Evolutionary conservation across 2,797 vertebrate genomes (phyloP).

Genomic region (Danio albolineatus): DNA sequence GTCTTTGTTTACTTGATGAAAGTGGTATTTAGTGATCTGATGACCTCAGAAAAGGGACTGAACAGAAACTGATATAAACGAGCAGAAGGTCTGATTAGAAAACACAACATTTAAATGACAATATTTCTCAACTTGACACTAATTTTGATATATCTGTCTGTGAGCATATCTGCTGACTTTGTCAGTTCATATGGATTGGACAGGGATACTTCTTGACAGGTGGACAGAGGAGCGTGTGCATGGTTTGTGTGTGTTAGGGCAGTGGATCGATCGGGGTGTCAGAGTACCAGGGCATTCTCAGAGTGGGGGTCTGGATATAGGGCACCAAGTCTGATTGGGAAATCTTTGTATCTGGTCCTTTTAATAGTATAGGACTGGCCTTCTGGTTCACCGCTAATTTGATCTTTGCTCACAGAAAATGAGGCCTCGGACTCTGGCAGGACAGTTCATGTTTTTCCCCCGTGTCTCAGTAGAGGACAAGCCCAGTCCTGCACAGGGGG

Average conservation of each 20-base stretch:
- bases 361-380: conserved; percentile 69
- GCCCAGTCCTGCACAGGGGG: conserved; percentile 33
- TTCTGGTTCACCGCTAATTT: conserved; percentile 67
- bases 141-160: conserved; percentile 26
- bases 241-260: conserved; percentile 42
- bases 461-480: conserved; percentile 46
- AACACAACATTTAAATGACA: conserved; percentile 29
- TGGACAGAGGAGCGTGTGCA: not conserved
- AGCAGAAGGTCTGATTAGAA: not conserved
- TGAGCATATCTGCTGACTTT: conserved; percentile 23
- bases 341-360: conserved; percentile 52
- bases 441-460: conserved; percentile 65
- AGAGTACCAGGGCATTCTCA: conserved; percentile 6
- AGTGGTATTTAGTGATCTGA: not conserved
- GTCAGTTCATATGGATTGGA: conserved; percentile 26
- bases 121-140: not conserved
- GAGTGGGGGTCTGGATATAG: conserved; percentile 6
- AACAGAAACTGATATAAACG: not conserved
- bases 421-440: conserved; percentile 58
- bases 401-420: conserved; percentile 68
- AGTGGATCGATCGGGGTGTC: conserved; percentile 50
- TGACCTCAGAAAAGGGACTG: not conserved
- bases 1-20: too few species aligned
- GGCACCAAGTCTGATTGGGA: conserved; percentile 45
- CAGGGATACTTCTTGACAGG: conserved; percentile 47